phyloP scores from a whole-genome alignment of 2,113 vertebrate genomes.

The Lophius piscatorius region DNA sequence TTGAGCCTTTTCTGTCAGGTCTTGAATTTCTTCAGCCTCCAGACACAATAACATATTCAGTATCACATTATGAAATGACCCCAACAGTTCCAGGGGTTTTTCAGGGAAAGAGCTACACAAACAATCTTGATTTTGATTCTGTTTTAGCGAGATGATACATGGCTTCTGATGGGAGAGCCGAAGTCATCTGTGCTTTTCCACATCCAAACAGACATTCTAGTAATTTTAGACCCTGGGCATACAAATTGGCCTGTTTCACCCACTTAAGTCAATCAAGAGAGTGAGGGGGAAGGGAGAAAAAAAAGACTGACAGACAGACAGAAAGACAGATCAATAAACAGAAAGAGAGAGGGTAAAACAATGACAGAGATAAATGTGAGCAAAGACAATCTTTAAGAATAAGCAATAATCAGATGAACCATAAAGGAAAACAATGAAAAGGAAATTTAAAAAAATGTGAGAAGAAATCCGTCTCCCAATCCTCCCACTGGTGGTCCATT shows the following conservation, averaged over 20 bases:
- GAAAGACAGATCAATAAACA: slow-evolving; percentile 4
- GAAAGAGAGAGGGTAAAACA: not conserved
- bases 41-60: slow-evolving; percentile 19
- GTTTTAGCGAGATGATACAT: slow-evolving; percentile 24
- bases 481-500: slow-evolving; percentile 65
- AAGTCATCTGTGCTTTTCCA: slow-evolving; percentile 51
- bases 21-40: not conserved
- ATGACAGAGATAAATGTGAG: not conserved
- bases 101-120: slow-evolving; percentile 15
- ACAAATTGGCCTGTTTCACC: slow-evolving; percentile 70
- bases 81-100: slow-evolving; percentile 18
- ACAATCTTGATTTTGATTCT: slow-evolving; percentile 53
- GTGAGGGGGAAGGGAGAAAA: slow-evolving; percentile 32
- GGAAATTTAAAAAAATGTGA: not conserved
- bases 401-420: too few relatives aligned
- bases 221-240: slow-evolving; percentile 68
- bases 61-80: slow-evolving; percentile 28
- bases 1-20: not conserved
- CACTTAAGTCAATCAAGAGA: slow-evolving; percentile 69
- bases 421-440: slow-evolving; percentile 13
- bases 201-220: slow-evolving; percentile 67
- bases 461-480: slow-evolving; percentile 9
- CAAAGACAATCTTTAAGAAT: not conserved
- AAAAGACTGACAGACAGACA: slow-evolving; percentile 1
- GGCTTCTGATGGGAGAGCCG: slow-evolving; percentile 45